Evolutionary conservation across 2,888 invertebrate species (phyloP), one percentile per base, ranked within the genome.

Genomic region (Allolobophora icterica): DNA sequence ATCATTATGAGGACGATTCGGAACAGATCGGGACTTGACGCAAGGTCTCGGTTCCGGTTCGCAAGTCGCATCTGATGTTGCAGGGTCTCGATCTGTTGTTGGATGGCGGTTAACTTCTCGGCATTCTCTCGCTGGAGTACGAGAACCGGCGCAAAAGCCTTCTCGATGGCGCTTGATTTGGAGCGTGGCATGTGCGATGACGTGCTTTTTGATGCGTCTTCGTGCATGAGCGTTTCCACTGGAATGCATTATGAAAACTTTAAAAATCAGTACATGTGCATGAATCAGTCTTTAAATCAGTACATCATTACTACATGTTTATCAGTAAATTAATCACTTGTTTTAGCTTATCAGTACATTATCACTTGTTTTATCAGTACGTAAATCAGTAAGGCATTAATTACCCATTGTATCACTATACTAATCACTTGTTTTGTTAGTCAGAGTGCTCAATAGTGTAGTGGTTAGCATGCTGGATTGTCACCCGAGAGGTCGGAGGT

Each of bases 41-140:
- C 71, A 19, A 89, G 84, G 30, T 33, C 45, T 5, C n/a, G 45
- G 40, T 33, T 33, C 8, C 45, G 40, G n/a, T 33, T 34, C 21
- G 35, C 40, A 15, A 33, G n/a, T 87, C 42, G 40, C 38, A 91
- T 45, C 52, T 92, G 91, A 24, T 92, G 91, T 83, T 91, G 91
- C 24, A 92, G 45, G 3, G 90, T 84, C 15, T 84, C 33, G 58
- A 92, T 90, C 90, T 92, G 92, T 40, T 91, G 90, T 84, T 92
- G 92, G 17, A 92, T 83, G 42, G 89, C 42, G 21, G 40, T 42
- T n/a, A 92, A 84, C 90, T 91, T 92, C 38, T 92, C 92, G 35
- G 71, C 87, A n/a, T 87, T 90, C 35, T 92, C 91, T 52, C 90
- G 90, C 90, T 92, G 92, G 24, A 91, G 71, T 30, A 58, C 91